Percentiles rank a stretch among this genome's conserved stretches.
Conservation (phyloP, 2,113 vertebrate genomes). For the Ptyas mucosa region DNA sequence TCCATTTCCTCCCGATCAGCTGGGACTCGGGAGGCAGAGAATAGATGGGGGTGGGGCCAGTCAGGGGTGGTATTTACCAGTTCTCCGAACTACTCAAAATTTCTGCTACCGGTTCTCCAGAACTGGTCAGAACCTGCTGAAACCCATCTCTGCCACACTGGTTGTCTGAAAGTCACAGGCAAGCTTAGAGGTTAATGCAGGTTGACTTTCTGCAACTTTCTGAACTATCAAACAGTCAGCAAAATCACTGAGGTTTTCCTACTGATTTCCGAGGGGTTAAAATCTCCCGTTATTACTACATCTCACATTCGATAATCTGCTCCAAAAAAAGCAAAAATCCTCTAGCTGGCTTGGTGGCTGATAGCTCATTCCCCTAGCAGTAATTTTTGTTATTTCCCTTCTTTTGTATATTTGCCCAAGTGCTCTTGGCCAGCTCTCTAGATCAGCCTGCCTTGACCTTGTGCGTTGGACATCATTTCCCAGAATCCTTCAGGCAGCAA, state of each 20-base stretch:
- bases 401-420: background rate
- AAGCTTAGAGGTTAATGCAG: too few relatives aligned
- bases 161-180: background rate
- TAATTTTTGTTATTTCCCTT: background rate
- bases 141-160: background rate
- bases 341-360: background rate
- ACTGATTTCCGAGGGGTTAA: background rate
- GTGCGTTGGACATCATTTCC: background rate
- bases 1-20: too few relatives aligned
- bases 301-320: background rate
- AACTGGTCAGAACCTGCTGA: too few relatives aligned
- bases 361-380: background rate
- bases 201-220: background rate
- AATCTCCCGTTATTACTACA: background rate
- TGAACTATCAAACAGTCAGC: background rate
- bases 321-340: background rate
- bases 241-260: background rate
- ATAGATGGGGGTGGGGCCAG: too few relatives aligned
- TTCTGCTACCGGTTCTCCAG: too few relatives aligned
- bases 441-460: background rate
- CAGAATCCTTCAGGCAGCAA: background rate
- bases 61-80: too few relatives aligned
- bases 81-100: too few relatives aligned
- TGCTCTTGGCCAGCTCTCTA: background rate
- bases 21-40: too few relatives aligned